phyloP scores from a whole-genome alignment of 2,797 vertebrate species.

The Pterois miles region DNA sequence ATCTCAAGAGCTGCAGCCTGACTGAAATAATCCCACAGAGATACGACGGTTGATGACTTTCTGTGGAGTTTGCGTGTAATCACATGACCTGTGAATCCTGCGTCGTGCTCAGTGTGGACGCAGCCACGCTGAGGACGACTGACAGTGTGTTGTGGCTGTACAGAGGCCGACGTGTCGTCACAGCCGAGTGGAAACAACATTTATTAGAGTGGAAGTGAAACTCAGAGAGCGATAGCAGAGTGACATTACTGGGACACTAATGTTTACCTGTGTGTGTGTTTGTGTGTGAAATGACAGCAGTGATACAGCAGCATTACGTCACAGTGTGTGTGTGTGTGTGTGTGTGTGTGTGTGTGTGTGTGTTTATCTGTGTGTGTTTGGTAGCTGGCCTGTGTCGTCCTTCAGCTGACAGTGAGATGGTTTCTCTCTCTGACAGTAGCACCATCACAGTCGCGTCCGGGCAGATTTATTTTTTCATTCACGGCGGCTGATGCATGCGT shows the following conservation, averaged over 20 bases:
- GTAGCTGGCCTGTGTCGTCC: neutral
- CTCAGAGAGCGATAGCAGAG: neutral
- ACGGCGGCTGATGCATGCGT: neutral
- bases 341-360: neutral
- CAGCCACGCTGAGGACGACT: neutral
- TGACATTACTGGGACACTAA: slow-evolving; percentile 35
- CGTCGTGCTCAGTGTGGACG: neutral
- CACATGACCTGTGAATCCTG: neutral
- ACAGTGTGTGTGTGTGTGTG: slow-evolving; percentile 4
- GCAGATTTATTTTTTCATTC: neutral
- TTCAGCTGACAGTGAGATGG: slow-evolving; percentile 32
- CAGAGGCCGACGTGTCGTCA: neutral
- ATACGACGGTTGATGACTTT: too few relatives aligned
- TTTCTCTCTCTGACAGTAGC: slow-evolving; percentile 17
- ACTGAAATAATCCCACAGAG: too few relatives aligned
- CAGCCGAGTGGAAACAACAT: slow-evolving; percentile 3
- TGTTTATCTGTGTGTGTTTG: neutral
- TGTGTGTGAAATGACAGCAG: slow-evolving; percentile 2
- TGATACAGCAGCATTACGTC: slow-evolving; percentile 31
- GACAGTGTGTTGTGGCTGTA: neutral
- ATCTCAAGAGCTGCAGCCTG: too few relatives aligned
- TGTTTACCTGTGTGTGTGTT: slow-evolving; percentile 13
- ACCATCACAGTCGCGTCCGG: neutral
- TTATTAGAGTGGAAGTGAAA: slow-evolving; percentile 27
- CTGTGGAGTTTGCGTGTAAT: too few relatives aligned